phyloP scores from a whole-genome alignment of 2,888 invertebrate species.

The Mythimna ferrago region DNA sequence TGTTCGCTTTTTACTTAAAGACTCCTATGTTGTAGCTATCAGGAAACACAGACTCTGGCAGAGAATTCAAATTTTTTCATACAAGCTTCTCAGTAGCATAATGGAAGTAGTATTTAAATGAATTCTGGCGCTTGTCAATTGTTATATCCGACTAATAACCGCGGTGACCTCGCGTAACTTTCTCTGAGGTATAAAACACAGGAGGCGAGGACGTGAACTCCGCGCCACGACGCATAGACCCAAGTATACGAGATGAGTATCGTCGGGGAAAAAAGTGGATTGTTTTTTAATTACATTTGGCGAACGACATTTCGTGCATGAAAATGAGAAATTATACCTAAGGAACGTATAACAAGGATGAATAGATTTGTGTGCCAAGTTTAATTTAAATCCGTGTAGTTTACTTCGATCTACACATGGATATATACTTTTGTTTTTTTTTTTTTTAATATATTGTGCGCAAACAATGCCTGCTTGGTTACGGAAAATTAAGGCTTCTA shows the following conservation, averaged over 20 bases:
- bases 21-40: neutral
- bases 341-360: too few relatives aligned
- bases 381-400: neutral
- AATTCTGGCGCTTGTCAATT: conserved; percentile 36
- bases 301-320: too few relatives aligned
- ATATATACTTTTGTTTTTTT: neutral
- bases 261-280: conserved; percentile 33
- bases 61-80: neutral
- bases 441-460: too few relatives aligned
- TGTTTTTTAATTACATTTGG: neutral
- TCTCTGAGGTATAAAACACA: conserved; percentile 76
- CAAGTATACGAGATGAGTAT: conserved; percentile 25
- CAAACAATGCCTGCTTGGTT: too few relatives aligned
- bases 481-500: too few relatives aligned
- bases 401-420: neutral
- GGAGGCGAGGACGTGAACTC: conserved; percentile 75
- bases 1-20: too few relatives aligned
- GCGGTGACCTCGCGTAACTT: conserved; percentile 77
- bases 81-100: neutral
- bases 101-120: neutral
- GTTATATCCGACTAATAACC: conserved; percentile 73
- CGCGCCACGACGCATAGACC: conserved; percentile 64
- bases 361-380: neutral
- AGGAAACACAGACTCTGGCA: neutral
- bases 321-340: too few relatives aligned